Conservation (phyloP, 2,113 vertebrate genomes). For the Tyto alba region DNA sequence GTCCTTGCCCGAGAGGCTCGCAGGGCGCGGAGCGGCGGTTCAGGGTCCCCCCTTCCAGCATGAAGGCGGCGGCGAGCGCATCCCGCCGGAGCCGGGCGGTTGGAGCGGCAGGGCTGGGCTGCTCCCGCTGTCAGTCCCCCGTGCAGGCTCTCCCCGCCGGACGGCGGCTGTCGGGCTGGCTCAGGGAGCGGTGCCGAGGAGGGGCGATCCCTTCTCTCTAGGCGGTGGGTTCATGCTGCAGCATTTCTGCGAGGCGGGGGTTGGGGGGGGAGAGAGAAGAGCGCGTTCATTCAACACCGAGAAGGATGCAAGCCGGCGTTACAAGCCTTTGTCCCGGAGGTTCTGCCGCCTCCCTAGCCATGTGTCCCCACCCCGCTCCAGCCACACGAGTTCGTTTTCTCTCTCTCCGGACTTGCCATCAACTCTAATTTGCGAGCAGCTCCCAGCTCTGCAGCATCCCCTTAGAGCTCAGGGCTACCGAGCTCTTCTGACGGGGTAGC, state of each 20-base stretch:
- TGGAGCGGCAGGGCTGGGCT: neutral
- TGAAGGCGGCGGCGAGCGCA: conserved; percentile 19
- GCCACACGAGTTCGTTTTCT: neutral
- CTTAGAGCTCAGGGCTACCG: neutral
- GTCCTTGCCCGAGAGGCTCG: neutral
- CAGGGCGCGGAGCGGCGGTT: neutral
- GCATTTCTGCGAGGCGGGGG: conserved; percentile 36
- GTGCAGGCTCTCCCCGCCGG: neutral
- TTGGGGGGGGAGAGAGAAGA: neutral
- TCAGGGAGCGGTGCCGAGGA: neutral
- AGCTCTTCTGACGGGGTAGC: neutral
- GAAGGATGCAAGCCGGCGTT: neutral
- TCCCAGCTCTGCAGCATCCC: neutral
- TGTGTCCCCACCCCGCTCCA: neutral
- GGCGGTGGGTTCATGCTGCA: conserved; percentile 45
- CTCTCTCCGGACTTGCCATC: neutral
- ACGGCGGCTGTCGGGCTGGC: neutral
- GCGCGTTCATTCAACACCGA: neutral
- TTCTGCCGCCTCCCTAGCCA: neutral
- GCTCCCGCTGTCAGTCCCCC: neutral
- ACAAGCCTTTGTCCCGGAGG: neutral
- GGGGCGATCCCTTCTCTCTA: neutral
- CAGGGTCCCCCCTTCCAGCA: neutral
- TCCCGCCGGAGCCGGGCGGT: neutral
- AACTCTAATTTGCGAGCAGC: neutral